Evolutionary conservation across 2,113 vertebrate species (phyloP).

Genomic region (Lepisosteus oculatus): DNA sequence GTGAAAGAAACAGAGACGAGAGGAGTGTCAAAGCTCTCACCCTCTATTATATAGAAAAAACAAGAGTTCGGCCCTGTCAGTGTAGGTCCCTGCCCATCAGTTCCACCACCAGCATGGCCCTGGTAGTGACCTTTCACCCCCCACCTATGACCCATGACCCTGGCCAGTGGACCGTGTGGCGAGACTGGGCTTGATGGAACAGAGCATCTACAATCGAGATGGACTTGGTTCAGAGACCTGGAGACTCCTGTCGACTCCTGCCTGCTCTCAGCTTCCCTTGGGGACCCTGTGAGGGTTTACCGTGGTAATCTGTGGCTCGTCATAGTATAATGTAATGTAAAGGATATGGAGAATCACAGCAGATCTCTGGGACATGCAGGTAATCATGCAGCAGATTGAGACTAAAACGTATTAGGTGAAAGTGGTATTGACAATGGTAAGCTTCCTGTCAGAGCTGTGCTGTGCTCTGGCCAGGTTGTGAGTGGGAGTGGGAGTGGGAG

Average conservation of each 20-base stretch:
- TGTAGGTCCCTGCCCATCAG: too few relatives aligned
- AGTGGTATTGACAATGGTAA: neutral
- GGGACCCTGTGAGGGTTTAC: neutral
- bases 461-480: neutral
- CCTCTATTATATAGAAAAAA: neutral
- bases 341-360: too few relatives aligned
- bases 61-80: too few relatives aligned
- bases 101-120: neutral
- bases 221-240: slow-evolving; percentile 84
- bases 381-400: too few relatives aligned
- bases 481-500: slow-evolving; percentile 34
- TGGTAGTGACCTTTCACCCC: slow-evolving; percentile 11
- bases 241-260: slow-evolving; percentile 14
- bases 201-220: slow-evolving; percentile 83
- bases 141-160: slow-evolving; percentile 56
- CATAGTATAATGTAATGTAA: too few relatives aligned
- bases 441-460: neutral
- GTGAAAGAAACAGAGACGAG: neutral
- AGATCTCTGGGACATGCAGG: too few relatives aligned
- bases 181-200: slow-evolving; percentile 72
- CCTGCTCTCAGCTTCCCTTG: neutral
- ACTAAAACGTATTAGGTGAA: neutral
- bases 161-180: slow-evolving; percentile 81
- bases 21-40: neutral
- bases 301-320: neutral